Conservation (phyloP, 2,113 vertebrate genomes). For the Ranitomeya variabilis region DNA sequence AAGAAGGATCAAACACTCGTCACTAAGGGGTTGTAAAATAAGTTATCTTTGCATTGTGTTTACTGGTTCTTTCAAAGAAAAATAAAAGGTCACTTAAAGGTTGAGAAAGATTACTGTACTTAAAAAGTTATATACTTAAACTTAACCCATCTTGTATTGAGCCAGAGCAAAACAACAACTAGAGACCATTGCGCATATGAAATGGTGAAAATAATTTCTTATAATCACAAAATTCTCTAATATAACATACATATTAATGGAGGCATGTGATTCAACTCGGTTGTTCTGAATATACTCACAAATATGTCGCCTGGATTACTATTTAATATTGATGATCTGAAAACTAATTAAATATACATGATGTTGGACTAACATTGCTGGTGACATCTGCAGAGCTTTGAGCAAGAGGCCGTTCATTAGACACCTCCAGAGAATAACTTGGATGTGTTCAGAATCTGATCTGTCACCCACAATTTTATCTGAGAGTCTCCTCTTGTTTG, state of each 20-base stretch:
- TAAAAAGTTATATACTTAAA: background rate
- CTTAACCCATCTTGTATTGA: background rate
- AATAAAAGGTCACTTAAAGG: background rate
- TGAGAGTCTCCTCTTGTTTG: slow-evolving; percentile 40
- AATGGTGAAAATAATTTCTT: slow-evolving; percentile 25
- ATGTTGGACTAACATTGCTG: slow-evolving; percentile 54
- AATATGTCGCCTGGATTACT: slow-evolving; percentile 57
- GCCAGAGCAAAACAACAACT: background rate
- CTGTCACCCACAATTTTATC: slow-evolving; percentile 56
- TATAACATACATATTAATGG: slow-evolving; percentile 51
- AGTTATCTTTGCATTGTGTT: background rate
- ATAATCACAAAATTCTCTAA: slow-evolving; percentile 30
- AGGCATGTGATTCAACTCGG: slow-evolving; percentile 30
- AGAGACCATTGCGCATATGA: background rate
- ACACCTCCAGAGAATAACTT: slow-evolving; percentile 34
- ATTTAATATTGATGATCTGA: slow-evolving; percentile 60
- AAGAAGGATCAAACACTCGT: background rate
- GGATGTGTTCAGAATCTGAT: slow-evolving; percentile 53
- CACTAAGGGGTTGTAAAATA: background rate
- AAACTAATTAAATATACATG: slow-evolving; percentile 54
- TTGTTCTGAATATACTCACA: slow-evolving; percentile 47
- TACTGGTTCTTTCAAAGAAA: background rate
- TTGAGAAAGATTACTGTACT: background rate
- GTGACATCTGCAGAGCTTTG: slow-evolving; percentile 48
- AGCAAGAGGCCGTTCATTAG: slow-evolving; percentile 36